Evolutionary conservation across 2,888 invertebrate genomes (phyloP), one percentile per base, ranked within the genome.

Genomic region (Drosophila ezoana): DNA sequence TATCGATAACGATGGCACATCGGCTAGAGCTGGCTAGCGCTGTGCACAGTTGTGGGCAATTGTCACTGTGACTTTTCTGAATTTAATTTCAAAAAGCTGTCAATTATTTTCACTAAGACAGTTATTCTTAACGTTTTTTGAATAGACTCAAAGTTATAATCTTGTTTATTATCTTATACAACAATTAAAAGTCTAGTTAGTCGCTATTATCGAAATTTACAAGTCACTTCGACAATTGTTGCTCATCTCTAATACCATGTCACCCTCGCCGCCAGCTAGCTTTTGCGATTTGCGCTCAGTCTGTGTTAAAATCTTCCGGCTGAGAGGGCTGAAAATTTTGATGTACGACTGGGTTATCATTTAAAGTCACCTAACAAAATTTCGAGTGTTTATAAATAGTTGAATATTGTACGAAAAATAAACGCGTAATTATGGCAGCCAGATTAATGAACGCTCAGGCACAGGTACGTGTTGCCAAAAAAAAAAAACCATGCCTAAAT

Each of bases 301-400:
- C 89, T 90, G 89, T 89, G 87, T 89, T 83, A 79, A 90, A 89
- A 92, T 92, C 92, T 92, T 92, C 91, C 92, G 92, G 92, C 90
- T 92, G 87, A 92, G 92, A 91, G 90, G 92, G 92, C 92, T 92
- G 92, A 92, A 92, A 92, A 91, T 92, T 91, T 81, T 81, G 78
- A 76, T 74, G 75, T 69, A 71, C 74, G 73, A 71, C 72, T 70
- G 64, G 54, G 56, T 62, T 78, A 52, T 65, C 63, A 44, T 61
- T 53, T 66, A 71, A 68, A 64, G 61, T 49, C 45, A 61, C 14
- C 18, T 59, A 9, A 38, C 43, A 51, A 74, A 65, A 67, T 69
- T 73, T 63, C 60, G 57, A 79, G 80, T 78, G 79, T 66, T 41
- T 59, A 70, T 65, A 62, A 58, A 76, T 72, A 75, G 53, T 72